A percentile compares a stretch with the other conserved stretches of the same genome.
phyloP scores from a whole-genome alignment of 35 echinoderm and acorn worm genomes.

The Nesometra sesokonis region DNA sequence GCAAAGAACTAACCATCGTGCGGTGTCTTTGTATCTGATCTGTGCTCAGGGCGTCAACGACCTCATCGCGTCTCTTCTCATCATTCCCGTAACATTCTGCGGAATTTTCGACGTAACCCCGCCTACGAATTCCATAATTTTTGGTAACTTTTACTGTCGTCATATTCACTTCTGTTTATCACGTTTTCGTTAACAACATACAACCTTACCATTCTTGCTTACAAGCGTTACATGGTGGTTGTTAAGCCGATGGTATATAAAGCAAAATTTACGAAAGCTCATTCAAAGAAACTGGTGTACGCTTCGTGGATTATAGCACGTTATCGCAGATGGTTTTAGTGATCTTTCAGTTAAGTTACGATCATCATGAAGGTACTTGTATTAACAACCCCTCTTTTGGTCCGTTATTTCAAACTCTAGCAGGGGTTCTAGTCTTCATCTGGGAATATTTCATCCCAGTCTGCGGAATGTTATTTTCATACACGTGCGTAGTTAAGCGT shows the following conservation, averaged over 20 bases:
- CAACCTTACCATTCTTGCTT: neutral
- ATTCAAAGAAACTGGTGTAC: neutral
- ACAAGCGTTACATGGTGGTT: neutral
- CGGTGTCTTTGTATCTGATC: neutral
- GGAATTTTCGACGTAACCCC: neutral
- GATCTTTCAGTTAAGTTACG: neutral
- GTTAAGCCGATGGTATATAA: neutral
- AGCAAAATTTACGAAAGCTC: neutral
- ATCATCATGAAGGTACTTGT: neutral
- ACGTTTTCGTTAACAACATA: neutral
- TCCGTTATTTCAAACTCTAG: neutral
- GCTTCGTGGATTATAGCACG: neutral
- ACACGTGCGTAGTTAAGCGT: neutral
- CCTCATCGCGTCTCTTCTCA: neutral
- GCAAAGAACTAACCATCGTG: neutral
- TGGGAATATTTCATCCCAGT: neutral
- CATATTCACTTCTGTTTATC: neutral
- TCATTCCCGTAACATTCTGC: constrained; percentile 19
- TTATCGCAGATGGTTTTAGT: neutral
- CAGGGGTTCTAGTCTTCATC: neutral
- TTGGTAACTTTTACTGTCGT: neutral
- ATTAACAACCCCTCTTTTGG: neutral
- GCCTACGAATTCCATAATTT: neutral
- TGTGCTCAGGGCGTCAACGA: neutral
- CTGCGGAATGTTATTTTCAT: neutral